Evolutionary conservation across 2,888 invertebrate genomes (phyloP), one percentile per base, ranked within the genome.

Genomic region (Mellilla xanthometata): DNA sequence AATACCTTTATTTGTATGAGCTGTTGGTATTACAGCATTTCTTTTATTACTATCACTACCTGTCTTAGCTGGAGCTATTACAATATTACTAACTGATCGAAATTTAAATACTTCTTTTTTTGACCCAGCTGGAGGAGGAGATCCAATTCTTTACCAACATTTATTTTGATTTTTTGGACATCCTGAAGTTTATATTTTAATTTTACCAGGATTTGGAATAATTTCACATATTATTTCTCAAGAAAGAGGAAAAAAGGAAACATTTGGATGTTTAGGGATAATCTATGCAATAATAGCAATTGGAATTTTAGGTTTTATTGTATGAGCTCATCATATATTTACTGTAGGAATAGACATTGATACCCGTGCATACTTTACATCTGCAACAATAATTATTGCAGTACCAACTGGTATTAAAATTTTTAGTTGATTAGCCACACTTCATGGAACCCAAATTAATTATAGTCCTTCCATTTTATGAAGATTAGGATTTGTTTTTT

Each of bases 111-210:
- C 95, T 0, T 92, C 94, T 0, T 96, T 96, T 80, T 96, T 95
- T 91, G 94, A 95, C 23, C 95, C 95, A 0, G 90, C 92, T 0
- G 95, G 94, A 49, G 95, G 95, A 15, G 96, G 95, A 39, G 95
- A 96, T 42, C 95, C 95, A 1, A 92, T 96, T 83, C 61, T 96
- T 60, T 95, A 94, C 40, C 95, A 95, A 92, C 95, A 96, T 77
- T 84, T 95, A 91, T 95, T 96, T 87, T 96, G 95, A 93, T 96
- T 96, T 88, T 96, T 96, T 92, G 95, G 95, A 0, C 95, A 96
- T 42, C 95, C 95, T 6, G 95, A 96, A 92, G 95, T 96, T 52
- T 96, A 96, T 84, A 95, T 95, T 94, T 83, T 95, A 90, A 95
- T 95, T 93, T 70, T 95, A 63, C 95, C 95, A 0, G 95, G 93